Evolutionary conservation across 2,113 vertebrate species (phyloP).

Genomic region (Clarias gariepinus): DNA sequence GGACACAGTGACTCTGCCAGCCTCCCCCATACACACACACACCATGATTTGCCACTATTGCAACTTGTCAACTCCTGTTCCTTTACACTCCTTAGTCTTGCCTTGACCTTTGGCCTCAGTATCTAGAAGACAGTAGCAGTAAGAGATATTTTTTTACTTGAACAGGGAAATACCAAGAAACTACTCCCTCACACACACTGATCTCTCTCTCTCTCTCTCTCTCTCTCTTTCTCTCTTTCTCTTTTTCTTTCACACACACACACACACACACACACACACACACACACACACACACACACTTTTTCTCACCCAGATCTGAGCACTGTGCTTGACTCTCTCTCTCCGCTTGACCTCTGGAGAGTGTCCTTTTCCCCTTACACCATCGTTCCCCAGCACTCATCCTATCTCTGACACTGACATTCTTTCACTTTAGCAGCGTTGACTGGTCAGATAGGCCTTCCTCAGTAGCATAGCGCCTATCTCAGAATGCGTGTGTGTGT

Average conservation of each 20-base stretch:
- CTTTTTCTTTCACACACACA: neutral
- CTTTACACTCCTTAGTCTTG: neutral
- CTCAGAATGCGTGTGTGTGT: conserved; percentile 30
- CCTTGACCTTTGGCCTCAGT: neutral
- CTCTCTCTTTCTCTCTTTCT: conserved; percentile 9
- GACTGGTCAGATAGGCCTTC: conserved; percentile 71
- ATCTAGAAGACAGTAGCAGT: neutral
- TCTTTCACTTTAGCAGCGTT: conserved; percentile 81
- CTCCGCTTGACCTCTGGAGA: conserved; percentile 69
- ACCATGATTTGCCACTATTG: neutral
- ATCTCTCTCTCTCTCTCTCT: neutral
- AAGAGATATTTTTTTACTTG: neutral
- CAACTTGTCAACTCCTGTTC: neutral
- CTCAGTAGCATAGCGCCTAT: conserved; percentile 62
- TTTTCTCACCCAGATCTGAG: conserved; percentile 23
- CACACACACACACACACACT: neutral
- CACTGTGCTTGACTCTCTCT: conserved; percentile 42
- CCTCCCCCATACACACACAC: conserved; percentile 4
- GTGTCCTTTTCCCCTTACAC: conserved; percentile 67
- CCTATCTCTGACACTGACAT: conserved; percentile 77
- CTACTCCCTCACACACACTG: neutral
- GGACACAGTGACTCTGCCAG: conserved; percentile 61
- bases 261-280: neutral
- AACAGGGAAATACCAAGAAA: neutral
- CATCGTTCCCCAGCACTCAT: conserved; percentile 67